phyloP scores from a whole-genome alignment of 2,797 vertebrate species.

The Anas georgica region DNA sequence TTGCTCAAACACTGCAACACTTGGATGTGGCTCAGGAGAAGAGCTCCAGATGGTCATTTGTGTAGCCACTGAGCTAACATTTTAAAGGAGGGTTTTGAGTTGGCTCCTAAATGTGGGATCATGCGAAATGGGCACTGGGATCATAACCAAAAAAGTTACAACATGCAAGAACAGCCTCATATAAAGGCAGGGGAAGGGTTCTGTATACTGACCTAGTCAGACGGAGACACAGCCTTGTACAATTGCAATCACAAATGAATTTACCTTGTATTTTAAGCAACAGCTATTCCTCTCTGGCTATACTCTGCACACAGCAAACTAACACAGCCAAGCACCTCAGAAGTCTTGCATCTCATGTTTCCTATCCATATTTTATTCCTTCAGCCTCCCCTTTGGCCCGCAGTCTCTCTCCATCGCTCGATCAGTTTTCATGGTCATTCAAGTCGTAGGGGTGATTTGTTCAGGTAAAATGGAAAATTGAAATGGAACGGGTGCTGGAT shows the following conservation, averaged over 20 bases:
- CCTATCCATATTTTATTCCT: conserved; percentile 2
- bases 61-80: neutral
- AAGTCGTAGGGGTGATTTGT: conserved; percentile 69
- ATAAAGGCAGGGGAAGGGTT: neutral
- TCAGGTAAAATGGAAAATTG: conserved; percentile 78
- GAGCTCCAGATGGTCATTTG: neutral
- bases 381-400: neutral
- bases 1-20: neutral
- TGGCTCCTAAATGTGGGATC: neutral
- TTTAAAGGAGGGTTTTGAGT: neutral
- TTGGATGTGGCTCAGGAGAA: neutral
- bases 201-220: neutral
- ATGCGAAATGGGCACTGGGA: neutral
- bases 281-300: neutral
- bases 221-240: neutral
- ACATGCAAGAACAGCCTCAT: neutral
- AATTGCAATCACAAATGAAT: neutral
- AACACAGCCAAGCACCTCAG: neutral
- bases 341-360: conserved; percentile 17
- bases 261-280: neutral
- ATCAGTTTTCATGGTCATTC: conserved; percentile 73
- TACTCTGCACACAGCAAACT: neutral
- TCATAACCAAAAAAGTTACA: neutral
- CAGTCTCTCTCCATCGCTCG: neutral
- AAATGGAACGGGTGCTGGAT: conserved; percentile 67